phyloP scores from a whole-genome alignment of 2,888 invertebrate species.

The Phymatocera aterrima region DNA sequence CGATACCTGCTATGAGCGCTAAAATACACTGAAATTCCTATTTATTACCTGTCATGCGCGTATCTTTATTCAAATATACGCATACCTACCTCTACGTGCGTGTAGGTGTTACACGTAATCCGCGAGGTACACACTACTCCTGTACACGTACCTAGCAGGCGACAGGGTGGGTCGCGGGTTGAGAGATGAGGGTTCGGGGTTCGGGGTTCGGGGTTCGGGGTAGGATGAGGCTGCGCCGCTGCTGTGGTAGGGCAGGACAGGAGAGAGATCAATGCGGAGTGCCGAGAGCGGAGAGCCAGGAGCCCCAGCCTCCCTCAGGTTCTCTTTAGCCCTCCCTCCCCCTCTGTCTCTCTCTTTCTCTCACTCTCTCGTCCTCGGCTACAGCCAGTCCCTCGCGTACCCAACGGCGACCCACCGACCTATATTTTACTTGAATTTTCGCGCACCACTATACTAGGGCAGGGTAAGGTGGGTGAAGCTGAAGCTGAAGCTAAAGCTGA shows the following conservation, averaged over 20 bases:
- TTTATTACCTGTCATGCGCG: not conserved
- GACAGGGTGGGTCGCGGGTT: not conserved
- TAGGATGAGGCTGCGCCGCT: slow-evolving; percentile 47
- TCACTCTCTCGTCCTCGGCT: slow-evolving; percentile 44
- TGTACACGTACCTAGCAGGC: slow-evolving; percentile 14
- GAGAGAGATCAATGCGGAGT: slow-evolving; percentile 63
- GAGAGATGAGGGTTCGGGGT: not conserved
- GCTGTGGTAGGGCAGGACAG: slow-evolving; percentile 45
- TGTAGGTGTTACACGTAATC: slow-evolving; percentile 44
- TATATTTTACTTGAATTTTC: slow-evolving; percentile 49
- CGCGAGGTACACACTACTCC: slow-evolving; percentile 29
- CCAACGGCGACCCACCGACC: slow-evolving; percentile 36
- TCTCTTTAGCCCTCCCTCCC: slow-evolving; percentile 35
- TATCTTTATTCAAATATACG: not conserved
- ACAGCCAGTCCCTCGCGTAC: slow-evolving; percentile 48
- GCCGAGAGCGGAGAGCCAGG: slow-evolving; percentile 56
- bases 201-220: slow-evolving; percentile 37
- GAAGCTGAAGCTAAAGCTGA: no score
- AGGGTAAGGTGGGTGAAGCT: slow-evolving; percentile 40
- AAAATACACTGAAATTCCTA: not conserved
- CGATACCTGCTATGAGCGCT: not conserved
- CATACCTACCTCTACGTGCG: not conserved
- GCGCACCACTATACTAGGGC: slow-evolving; percentile 25
- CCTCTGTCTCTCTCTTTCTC: slow-evolving; percentile 43
- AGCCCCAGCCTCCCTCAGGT: slow-evolving; percentile 26